Base-by-base conservation (phyloP, 2,113 vertebrate species). In the Corythaeola cristata region DNA sequence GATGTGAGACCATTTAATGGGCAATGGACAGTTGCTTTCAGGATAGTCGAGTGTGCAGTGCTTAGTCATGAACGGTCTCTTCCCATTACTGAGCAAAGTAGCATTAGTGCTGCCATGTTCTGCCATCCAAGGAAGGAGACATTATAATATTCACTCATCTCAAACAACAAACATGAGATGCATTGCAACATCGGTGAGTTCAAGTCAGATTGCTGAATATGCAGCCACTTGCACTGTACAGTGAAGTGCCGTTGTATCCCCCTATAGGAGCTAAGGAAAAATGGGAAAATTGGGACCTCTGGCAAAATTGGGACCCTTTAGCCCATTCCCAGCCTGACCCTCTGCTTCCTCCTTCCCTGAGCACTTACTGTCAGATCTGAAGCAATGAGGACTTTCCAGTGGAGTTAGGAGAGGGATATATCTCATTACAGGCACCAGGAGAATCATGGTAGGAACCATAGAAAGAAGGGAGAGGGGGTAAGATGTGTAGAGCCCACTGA, bases 1-100 rank as follows among this genome's bases (percentile, higher is more conserved):
- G 4, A 15, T 39, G 16, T 0, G 1, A 77, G 60, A 37, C 16
- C 24, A 30, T 73, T 44, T 30, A 17, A 16, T 17, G 53, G 37
- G 26, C 32, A 69, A 28, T 24, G 33, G 45, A 30, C 33, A 78
- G 23, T 4, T 64, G 58, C 60, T 68, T 26, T 67, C 24, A 58
- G 63, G 35, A n/a, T 66, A 52, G 56, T 20, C 0, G 0, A 45
- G 32, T 7, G 11, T 74, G 27, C 18, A 41, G 32, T 15, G 24
- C 8, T 94, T n/a, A 50, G 53, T 35, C 49, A 50, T 0, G 0
- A 49, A n/a, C 13, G 19, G 30, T 67, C 49, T 73, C 64, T 73
- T 78, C 20, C 62, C 39, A 14, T 64, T 72, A 45, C 71, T 39
- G 62, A 82, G 58, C 33, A 82, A 33, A 74, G 44, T 2, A n/a